phyloP scores from a whole-genome alignment of 2,888 invertebrate genomes.

The Lucinisca nassula region DNA sequence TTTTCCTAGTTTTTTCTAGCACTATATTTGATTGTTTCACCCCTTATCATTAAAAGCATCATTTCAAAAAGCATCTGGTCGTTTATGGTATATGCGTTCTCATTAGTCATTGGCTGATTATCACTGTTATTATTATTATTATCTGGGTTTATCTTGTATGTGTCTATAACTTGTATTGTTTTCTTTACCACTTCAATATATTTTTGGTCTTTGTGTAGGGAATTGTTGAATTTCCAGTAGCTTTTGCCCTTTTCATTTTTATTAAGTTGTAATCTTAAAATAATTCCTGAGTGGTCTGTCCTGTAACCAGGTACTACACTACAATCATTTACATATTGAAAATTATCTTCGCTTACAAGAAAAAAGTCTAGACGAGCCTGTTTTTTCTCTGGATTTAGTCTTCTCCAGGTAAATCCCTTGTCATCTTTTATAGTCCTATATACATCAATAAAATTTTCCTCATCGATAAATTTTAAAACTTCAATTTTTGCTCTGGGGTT shows the following conservation, averaged over 20 bases:
- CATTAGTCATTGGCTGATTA: neutral
- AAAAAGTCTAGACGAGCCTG: neutral
- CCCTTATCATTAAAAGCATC: neutral
- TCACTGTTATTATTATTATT: no score
- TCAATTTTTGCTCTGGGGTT: neutral
- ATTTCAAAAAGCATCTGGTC: neutral
- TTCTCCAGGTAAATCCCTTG: neutral
- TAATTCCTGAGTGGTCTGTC: neutral
- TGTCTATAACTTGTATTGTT: neutral
- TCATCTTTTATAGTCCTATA: neutral
- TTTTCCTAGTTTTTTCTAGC: neutral
- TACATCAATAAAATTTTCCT: neutral
- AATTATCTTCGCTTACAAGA: neutral
- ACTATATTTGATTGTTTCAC: neutral
- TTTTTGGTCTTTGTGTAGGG: neutral
- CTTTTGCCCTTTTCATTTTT: neutral
- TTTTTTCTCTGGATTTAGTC: neutral
- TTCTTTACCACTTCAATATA: neutral
- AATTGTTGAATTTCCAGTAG: neutral
- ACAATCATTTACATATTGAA: neutral
- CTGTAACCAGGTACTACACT: neutral
- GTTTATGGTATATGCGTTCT: neutral
- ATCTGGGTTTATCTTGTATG: neutral
- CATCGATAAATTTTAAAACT: neutral
- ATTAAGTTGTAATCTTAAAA: neutral